Evolutionary conservation across 2,888 invertebrate genomes (phyloP).

Genomic region (Stegophylla sp.): DNA sequence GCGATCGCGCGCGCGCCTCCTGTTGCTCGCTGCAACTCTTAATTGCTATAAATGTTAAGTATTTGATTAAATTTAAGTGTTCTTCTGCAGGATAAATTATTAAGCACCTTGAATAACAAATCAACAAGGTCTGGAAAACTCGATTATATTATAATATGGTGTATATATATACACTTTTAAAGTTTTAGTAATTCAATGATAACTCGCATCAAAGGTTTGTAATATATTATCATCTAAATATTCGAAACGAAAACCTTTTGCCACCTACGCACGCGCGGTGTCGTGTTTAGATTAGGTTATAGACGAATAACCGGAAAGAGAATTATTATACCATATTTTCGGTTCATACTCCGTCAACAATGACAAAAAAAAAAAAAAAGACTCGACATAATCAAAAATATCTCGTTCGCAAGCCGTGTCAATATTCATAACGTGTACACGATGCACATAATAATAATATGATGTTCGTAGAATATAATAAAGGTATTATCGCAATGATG

Average conservation of each 20-base stretch:
- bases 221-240: not conserved
- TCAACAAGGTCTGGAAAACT: slow-evolving; percentile 27
- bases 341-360: not conserved
- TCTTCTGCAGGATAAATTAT: slow-evolving; percentile 44
- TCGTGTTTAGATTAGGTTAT: not conserved
- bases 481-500: slow-evolving; percentile 1
- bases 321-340: too few relatives aligned
- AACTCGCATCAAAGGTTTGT: not conserved
- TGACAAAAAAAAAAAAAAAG: not conserved
- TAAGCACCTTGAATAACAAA: slow-evolving; percentile 50
- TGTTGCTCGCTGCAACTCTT: slow-evolving; percentile 36
- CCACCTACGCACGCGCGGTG: not conserved
- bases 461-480: not conserved
- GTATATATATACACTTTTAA: not conserved
- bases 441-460: not conserved
- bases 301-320: too few relatives aligned
- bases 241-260: not conserved
- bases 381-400: not conserved
- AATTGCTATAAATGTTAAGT: slow-evolving; percentile 42
- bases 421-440: not conserved
- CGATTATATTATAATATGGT: too few relatives aligned
- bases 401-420: not conserved
- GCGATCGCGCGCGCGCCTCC: slow-evolving; percentile 1
- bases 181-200: slow-evolving; percentile 12
- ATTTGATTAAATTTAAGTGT: slow-evolving; percentile 50